Base-by-base conservation (phyloP, 2,113 vertebrate species). In the Mola mola region DNA sequence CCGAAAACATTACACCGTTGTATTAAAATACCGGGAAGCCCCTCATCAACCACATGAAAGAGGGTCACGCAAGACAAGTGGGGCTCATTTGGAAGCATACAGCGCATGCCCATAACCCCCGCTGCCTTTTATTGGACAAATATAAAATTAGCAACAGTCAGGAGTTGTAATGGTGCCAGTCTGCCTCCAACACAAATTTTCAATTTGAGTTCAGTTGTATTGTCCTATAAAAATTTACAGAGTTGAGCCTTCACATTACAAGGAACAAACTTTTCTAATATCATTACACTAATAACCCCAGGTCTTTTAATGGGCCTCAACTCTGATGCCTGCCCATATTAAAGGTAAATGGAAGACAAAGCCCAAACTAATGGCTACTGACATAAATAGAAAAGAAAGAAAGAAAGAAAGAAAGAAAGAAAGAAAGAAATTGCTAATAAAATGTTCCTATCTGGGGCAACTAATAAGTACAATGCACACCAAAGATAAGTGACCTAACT, bases 111-210 rank as follows among this genome's bases (percentile, higher is more conserved):
- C 59, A 73, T 82, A 87, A 87, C 81, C 92, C 90, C 92, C 66
- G 82, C 91, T 93, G 90, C 79, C 87, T 96, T 96, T 98, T 96
- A 97, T 95, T 94, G 90, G 93, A 91, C 92, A 94, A 92, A 94
- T 95, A 94, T 96, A 96, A 96, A 96, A 96, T 98, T 96, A 98
- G 96, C 95, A 96, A 89, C 95, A 95, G 91, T 69, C 75, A 83
- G 75, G 69, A 91, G 88, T 90, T 91, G 84, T 94, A 93, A 95
- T 87, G 64, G 81, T 70, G 78, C 92, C 92, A 92, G 88, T 84
- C 91, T 73, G 80, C 87, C 93, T 95, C 92, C 91, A 94, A 93
- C 92, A 94, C 93, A 94, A 93, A 95, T 95, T 93, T 94, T 93
- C 93, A 95, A 92, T 94, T 93, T 94, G 94, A 94, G 95, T 94